Conservation (phyloP, 1,140 invertebrate genomes). For the Rhizoglyphus robini region DNA sequence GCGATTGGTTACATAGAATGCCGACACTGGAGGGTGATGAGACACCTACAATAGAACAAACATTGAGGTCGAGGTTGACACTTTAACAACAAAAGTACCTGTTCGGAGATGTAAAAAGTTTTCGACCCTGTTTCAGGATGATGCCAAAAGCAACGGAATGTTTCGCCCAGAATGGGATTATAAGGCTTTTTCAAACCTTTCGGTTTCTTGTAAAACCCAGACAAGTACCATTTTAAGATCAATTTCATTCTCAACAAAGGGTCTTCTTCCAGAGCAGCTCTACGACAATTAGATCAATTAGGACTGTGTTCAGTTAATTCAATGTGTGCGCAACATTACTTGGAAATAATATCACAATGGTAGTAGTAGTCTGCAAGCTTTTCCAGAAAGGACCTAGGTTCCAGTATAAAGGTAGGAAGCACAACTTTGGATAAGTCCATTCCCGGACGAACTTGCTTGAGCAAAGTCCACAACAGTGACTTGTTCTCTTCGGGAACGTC, state of each 20-base stretch:
- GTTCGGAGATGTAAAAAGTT: conserved; percentile 85
- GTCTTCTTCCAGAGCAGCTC: conserved; percentile 69
- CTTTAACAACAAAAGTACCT: conserved; percentile 50
- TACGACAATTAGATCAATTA: conserved; percentile 32
- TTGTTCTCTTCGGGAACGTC: conserved; percentile 89
- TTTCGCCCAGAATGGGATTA: conserved; percentile 83
- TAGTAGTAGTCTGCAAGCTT: conserved; percentile 87
- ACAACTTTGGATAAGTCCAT: conserved; percentile 95
- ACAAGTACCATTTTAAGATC: conserved; percentile 76
- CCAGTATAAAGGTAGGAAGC: conserved; percentile 58
- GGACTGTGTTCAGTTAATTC: background rate
- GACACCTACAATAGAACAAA: conserved; percentile 44
- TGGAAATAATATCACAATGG: conserved; percentile 72
- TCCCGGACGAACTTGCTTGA: conserved; percentile 81
- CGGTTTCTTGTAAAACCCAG: conserved; percentile 71
- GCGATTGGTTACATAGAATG: conserved; percentile 84
- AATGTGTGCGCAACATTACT: conserved; percentile 46
- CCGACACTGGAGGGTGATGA: conserved; percentile 86
- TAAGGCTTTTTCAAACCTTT: conserved; percentile 89
- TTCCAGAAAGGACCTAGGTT: conserved; percentile 81
- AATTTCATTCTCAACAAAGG: conserved; percentile 77
- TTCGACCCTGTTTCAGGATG: conserved; percentile 60
- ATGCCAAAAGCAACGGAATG: conserved; percentile 77
- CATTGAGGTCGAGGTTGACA: too few relatives aligned
- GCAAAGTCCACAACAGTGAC: conserved; percentile 76